Evolutionary conservation across 2,797 vertebrate genomes (phyloP).

Genomic region (Helarctos malayanus): DNA sequence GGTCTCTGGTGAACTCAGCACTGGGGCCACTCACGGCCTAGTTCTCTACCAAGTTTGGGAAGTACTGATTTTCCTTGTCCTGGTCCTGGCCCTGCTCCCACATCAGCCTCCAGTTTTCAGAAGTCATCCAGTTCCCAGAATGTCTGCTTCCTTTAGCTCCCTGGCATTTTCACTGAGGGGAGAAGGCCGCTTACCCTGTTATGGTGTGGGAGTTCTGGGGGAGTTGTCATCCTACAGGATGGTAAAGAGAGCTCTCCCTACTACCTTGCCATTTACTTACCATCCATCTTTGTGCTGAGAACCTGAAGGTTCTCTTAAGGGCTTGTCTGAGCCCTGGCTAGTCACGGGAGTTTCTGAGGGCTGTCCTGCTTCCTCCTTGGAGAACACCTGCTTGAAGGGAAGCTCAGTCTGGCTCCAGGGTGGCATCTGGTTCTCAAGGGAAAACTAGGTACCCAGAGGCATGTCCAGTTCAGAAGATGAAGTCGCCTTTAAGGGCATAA

Average conservation of each 20-base stretch:
- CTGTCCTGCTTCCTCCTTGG: conserved; percentile 52
- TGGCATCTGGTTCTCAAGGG: conserved; percentile 39
- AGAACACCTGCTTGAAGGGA: conserved; percentile 33
- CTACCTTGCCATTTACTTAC: conserved; percentile 84
- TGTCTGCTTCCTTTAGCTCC: conserved; percentile 85
- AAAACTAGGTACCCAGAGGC: conserved; percentile 46
- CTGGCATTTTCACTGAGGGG: conserved; percentile 82
- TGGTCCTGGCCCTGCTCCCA: conserved; percentile 84
- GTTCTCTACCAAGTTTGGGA: conserved; percentile 84
- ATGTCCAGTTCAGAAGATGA: conserved; percentile 27
- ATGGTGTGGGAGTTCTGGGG: conserved; percentile 89
- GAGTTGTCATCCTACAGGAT: conserved; percentile 92
- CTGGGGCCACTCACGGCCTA: conserved; percentile 78
- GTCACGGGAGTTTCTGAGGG: neutral
- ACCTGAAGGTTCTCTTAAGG: conserved; percentile 72
- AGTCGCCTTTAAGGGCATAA: conserved; percentile 27
- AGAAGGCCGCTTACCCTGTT: conserved; percentile 85
- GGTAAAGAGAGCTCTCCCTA: conserved; percentile 94
- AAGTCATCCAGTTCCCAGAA: conserved; percentile 67
- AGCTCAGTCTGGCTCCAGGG: conserved; percentile 43
- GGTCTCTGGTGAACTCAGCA: neutral
- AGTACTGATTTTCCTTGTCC: conserved; percentile 90
- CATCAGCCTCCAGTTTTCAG: conserved; percentile 75
- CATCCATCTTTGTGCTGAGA: conserved; percentile 80
- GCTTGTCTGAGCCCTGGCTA: conserved; percentile 72